Conservation (phyloP, 2,797 vertebrate species). For the Pantherophis alleghaniensis region DNA sequence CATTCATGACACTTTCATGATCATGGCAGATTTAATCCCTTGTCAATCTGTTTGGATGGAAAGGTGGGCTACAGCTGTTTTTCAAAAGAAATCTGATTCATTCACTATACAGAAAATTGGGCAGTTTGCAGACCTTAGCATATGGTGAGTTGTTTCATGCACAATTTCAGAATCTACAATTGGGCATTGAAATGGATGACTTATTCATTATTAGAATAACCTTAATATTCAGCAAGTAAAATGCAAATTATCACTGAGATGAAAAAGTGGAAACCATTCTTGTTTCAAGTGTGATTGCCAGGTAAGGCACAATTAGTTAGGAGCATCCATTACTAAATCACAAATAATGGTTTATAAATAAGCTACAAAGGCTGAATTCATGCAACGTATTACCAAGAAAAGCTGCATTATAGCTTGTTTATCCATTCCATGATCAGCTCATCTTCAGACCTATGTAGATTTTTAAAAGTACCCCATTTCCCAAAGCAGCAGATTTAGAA, state of each 20-base stretch:
- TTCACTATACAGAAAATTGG: neutral
- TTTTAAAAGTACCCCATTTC: neutral
- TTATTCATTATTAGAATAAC: neutral
- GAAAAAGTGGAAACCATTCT: neutral
- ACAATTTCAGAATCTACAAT: neutral
- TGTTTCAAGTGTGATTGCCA: neutral
- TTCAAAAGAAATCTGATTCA: neutral
- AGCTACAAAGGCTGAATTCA: neutral
- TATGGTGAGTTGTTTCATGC: neutral
- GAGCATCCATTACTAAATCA: neutral
- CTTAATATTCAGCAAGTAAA: neutral
- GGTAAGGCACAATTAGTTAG: neutral
- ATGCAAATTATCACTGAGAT: neutral
- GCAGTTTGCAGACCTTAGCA: neutral
- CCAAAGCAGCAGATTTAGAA: neutral
- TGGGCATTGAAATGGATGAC: neutral
- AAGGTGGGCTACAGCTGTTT: neutral
- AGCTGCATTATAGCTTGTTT: neutral
- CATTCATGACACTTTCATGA: neutral
- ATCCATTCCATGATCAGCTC: neutral
- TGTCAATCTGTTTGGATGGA: neutral
- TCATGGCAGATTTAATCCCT: neutral
- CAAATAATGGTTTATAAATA: neutral
- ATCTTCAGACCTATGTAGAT: neutral
- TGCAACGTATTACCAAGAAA: neutral